A percentile compares a stretch with the other conserved stretches of the same genome.
phyloP scores from a whole-genome alignment of 2,888 invertebrate genomes.

The Alviniconcha strummeri region DNA sequence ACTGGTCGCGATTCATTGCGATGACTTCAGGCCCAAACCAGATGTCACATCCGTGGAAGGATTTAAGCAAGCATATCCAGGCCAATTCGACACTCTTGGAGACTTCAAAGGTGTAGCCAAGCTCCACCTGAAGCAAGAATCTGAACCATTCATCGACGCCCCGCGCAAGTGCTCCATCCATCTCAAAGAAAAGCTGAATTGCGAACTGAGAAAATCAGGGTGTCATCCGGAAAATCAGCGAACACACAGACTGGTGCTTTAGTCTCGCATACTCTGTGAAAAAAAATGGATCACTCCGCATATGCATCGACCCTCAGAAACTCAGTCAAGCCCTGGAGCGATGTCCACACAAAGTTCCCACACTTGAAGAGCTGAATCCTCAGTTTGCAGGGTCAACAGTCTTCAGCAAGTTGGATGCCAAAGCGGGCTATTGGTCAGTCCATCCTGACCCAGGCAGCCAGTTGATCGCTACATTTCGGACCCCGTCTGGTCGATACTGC shows the following conservation, averaged over 20 bases:
- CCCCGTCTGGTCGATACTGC: conserved; percentile 41
- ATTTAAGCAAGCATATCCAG: conserved; percentile 24
- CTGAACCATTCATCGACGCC: conserved; percentile 32
- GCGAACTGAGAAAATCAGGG: conserved; percentile 33
- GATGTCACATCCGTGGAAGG: neutral
- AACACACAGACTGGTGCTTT: conserved; percentile 37
- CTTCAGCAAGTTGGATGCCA: conserved; percentile 45
- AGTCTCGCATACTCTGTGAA: conserved; percentile 32
- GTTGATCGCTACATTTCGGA: conserved; percentile 41
- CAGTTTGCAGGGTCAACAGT: conserved; percentile 36
- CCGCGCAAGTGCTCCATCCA: conserved; percentile 30
- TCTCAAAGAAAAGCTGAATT: conserved; percentile 24
- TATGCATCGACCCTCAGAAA: conserved; percentile 40
- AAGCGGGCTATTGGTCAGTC: conserved; percentile 43
- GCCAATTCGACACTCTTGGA: conserved; percentile 8
- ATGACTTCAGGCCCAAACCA: neutral
- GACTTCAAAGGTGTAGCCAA: neutral
- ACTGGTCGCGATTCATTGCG: conserved; percentile 36
- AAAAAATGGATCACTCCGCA: conserved; percentile 21
- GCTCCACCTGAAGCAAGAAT: conserved; percentile 17
- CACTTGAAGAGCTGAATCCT: conserved; percentile 44
- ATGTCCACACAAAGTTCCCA: conserved; percentile 39
- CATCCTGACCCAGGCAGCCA: conserved; percentile 36
- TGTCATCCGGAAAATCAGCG: conserved; percentile 32
- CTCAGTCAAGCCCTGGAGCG: conserved; percentile 42